Base-by-base conservation (phyloP, 1,140 invertebrate species). In the Drosophila auraria region DNA sequence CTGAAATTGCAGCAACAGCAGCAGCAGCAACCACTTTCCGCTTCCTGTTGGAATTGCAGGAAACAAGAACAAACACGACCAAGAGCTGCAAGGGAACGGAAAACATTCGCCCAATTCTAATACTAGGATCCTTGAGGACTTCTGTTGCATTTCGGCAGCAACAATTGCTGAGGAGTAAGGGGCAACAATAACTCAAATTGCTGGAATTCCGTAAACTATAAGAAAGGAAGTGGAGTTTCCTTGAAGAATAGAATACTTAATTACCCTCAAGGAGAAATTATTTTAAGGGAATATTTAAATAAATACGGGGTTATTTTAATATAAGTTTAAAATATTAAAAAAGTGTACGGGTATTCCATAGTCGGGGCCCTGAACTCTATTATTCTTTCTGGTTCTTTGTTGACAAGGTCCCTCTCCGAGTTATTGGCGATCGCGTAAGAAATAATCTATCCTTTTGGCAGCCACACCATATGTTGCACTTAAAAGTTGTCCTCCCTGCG, bases 11-110 rank as follows among this genome's bases (percentile, higher is more conserved):
- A n/a, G 78, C 44, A 56, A 58, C 12, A 36, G 45, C 59, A 69
- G 49, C 71, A 83, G 75, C 60, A 69, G 60, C 64, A 79, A 79
- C 79, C 83, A 87, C 75, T 86, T 76, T 75, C 65, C 70, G 78
- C 66, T 87, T 87, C 83, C 83, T 82, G 79, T 87, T 82, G 71
- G 63, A 87, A 72, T 82, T 76, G 57, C 78, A 75, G 78, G 79
- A 86, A 82, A 56, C 42, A 40, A 73, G 44, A 74, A 54, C 42
- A 56, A 63, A 75, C 33, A 23, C 36, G 38, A 69, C 50, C 15
- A 42, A 65, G n/a, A 68, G 51, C 17, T 44, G 25, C 49, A 49
- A 27, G 54, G 68, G 30, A 56, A 59, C 20, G 30, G 44, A 60
- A 50, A 75, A n/a, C 56, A 72, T 62, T 51, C 60, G 59, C 53